These are phyloP conservation scores for Orchestia grillus DNA, from an alignment of 1,140 invertebrate species.

Conservation along the genomic window DNA sequence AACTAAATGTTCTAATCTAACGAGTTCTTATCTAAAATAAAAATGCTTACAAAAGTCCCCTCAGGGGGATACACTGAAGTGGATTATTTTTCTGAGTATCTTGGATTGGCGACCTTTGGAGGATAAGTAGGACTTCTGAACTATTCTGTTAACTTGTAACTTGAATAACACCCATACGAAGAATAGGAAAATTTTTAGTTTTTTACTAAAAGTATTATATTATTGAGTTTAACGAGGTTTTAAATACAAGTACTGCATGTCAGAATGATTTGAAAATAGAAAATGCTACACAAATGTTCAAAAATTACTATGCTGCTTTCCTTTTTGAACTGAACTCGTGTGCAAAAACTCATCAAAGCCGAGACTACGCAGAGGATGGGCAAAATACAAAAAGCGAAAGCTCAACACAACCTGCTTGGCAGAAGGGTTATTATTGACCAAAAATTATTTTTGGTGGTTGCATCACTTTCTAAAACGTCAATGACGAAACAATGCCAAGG, in stretches of 20 bases:
- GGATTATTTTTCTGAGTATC: too few relatives aligned
- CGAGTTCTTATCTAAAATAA: too few relatives aligned
- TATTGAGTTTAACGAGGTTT: background rate
- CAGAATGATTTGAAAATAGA: background rate
- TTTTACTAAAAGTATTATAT: background rate
- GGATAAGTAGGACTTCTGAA: too few relatives aligned
- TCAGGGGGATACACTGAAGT: too few relatives aligned
- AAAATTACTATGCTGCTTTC: background rate
- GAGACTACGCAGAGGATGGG: background rate
- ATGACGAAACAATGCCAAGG: background rate
- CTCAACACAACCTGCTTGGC: background rate
- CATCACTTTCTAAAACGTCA: background rate
- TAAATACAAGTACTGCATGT: background rate
- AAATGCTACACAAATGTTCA: background rate
- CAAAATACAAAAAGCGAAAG: background rate
- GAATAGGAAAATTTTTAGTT: background rate
- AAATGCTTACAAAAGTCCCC: too few relatives aligned
- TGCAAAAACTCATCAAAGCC: background rate
- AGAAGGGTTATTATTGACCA: background rate
- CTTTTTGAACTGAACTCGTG: background rate
- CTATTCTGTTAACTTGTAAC: too few relatives aligned
- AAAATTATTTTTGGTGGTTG: background rate
- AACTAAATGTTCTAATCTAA: too few relatives aligned
- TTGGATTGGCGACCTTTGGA: too few relatives aligned
- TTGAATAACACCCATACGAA: background rate